Evolutionary conservation across 2,113 vertebrate species (phyloP).

Genomic region (Brachyistius frenatus): DNA sequence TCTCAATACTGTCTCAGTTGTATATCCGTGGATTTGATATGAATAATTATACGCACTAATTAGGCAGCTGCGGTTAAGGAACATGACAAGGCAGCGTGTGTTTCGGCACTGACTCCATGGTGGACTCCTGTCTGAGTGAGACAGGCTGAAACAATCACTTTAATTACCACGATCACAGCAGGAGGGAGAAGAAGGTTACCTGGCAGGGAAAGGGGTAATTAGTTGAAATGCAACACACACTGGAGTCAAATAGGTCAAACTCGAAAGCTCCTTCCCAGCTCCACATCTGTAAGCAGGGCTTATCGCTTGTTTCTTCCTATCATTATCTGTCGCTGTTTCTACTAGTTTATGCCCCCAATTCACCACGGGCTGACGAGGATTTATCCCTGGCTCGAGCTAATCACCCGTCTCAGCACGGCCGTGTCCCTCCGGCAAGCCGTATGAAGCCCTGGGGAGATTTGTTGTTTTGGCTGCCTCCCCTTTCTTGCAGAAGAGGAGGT

Average conservation of each 20-base stretch:
- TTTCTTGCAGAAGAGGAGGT: conserved; percentile 43
- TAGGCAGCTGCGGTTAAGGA: conserved; percentile 39
- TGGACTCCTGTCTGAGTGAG: conserved; percentile 24
- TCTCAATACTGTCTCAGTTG: conserved; percentile 1
- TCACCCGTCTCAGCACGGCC: conserved; percentile 40
- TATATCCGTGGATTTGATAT: conserved; percentile 23
- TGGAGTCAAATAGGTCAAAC: conserved; percentile 42
- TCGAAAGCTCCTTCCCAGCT: conserved; percentile 36
- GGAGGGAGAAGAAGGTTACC: conserved; percentile 36
- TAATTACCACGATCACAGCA: conserved; percentile 56
- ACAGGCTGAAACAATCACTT: conserved; percentile 61
- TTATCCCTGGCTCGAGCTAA: conserved; percentile 56
- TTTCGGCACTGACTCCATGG: conserved; percentile 10
- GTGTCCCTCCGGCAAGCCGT: background rate
- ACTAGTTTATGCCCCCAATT: conserved; percentile 5
- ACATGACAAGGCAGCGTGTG: conserved; percentile 29
- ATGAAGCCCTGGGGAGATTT: conserved; percentile 46
- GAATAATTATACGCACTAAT: conserved; percentile 50
- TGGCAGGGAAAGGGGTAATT: conserved; percentile 22
- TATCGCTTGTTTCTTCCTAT: conserved; percentile 28
- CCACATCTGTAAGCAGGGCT: conserved; percentile 53
- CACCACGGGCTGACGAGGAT: conserved; percentile 40
- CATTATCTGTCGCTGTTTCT: conserved; percentile 28
- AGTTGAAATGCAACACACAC: conserved; percentile 33
- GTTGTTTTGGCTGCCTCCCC: conserved; percentile 49